These are phyloP conservation scores for Perodicticus potto DNA, from an alignment of 2,797 vertebrate genomes.

Conservation along the genomic window DNA sequence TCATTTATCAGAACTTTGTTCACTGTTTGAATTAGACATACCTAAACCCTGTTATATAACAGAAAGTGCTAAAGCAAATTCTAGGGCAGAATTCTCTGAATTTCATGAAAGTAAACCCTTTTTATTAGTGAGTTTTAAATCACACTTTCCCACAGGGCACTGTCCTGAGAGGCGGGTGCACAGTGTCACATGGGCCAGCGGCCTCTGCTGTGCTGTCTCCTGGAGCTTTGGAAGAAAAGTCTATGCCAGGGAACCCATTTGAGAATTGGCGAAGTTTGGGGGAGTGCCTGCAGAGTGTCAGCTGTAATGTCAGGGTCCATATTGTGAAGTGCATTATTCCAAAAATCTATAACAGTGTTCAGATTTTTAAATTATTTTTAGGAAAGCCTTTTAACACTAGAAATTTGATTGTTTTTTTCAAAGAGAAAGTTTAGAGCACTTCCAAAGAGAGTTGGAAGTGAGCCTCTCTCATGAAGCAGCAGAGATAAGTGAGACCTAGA, in stretches of 20 bases:
- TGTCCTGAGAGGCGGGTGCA: background rate
- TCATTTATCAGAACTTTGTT: background rate
- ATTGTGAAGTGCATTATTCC: conserved; percentile 25
- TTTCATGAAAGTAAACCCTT: background rate
- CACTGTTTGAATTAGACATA: background rate
- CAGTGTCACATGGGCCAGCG: background rate
- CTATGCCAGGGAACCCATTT: background rate
- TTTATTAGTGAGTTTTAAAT: background rate
- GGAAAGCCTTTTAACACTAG: conserved; percentile 19
- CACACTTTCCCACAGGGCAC: background rate
- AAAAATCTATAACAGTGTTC: background rate
- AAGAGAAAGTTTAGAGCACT: too few relatives aligned
- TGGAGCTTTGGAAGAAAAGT: background rate
- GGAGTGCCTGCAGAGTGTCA: background rate
- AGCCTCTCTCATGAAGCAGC: too few relatives aligned
- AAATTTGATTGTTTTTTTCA: background rate
- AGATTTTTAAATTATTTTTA: background rate
- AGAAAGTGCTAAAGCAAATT: background rate
- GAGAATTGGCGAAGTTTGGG: conserved; percentile 1
- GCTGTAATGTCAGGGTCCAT: background rate
- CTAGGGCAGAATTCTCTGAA: background rate
- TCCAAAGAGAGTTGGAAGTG: too few relatives aligned
- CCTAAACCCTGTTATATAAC: background rate
- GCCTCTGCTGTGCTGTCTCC: background rate
- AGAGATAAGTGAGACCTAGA: too few relatives aligned